A percentile compares a stretch with the other conserved stretches of the same genome.
Conservation (phyloP, 2,797 vertebrate genomes). For the Myiothlypis chrysogaster region DNA sequence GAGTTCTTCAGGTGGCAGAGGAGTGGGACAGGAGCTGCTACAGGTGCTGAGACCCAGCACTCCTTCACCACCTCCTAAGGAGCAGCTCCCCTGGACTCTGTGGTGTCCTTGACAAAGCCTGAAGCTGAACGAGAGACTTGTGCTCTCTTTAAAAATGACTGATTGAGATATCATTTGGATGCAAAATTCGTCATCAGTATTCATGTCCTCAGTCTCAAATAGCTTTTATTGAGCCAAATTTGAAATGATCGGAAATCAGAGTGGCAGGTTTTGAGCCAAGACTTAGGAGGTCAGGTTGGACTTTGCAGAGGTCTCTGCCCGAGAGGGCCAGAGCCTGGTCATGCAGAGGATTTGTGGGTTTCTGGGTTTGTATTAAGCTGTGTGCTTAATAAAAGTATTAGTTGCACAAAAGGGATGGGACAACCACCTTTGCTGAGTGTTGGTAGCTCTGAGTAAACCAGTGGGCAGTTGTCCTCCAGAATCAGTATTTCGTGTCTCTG, state of each 20-base stretch:
- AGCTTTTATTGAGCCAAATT: constrained; percentile 9
- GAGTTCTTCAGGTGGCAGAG: not conserved
- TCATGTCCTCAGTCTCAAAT: not conserved
- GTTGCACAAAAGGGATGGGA: rapidly evolving
- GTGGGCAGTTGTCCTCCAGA: not conserved
- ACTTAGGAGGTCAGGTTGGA: not conserved
- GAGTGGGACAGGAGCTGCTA: not conserved
- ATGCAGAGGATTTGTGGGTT: not conserved
- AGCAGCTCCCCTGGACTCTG: not conserved
- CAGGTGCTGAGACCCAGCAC: not conserved
- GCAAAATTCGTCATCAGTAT: constrained; percentile 30
- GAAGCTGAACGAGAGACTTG: not conserved
- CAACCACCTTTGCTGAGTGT: not conserved
- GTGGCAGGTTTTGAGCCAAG: not conserved
- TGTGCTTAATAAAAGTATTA: not conserved
- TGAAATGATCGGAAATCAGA: not conserved
- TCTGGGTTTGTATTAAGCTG: not conserved
- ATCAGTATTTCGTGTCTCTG: not conserved
- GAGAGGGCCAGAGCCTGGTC: rapidly evolving
- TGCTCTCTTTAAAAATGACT: not conserved
- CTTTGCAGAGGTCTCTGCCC: not conserved
- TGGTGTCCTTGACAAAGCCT: not conserved
- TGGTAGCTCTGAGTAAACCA: not conserved
- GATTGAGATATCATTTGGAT: constrained; percentile 28
- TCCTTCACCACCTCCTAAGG: not conserved